A percentile compares a stretch with the other conserved stretches of the same genome.
These are phyloP conservation scores for Patiria miniata DNA, from an alignment of 35 echinoderm and acorn worm species.

Conservation along the genomic window DNA sequence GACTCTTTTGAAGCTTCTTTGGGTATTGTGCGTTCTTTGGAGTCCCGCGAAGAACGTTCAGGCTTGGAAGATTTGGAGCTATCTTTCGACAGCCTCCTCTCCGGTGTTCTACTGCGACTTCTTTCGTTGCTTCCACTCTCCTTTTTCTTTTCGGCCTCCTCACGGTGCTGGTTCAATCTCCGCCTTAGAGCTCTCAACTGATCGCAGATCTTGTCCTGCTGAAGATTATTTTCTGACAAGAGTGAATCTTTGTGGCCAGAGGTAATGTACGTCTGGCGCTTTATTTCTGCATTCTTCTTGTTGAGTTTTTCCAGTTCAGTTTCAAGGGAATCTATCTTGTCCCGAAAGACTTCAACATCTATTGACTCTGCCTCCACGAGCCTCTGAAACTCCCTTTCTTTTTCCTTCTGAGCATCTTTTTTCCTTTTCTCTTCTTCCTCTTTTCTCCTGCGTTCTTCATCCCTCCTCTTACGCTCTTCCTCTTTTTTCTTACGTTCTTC, in stretches of 20 bases:
- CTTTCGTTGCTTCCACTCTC: not conserved
- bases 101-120: not conserved
- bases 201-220: slow-evolving; percentile 77
- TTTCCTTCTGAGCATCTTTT: slow-evolving; percentile 47
- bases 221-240: slow-evolving; percentile 68
- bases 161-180: slow-evolving; percentile 6
- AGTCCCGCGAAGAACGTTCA: not conserved
- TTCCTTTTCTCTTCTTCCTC: slow-evolving; percentile 54
- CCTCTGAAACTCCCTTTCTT: slow-evolving; percentile 54
- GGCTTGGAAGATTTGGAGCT: not conserved
- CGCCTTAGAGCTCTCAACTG: slow-evolving; percentile 67
- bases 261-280: slow-evolving; percentile 74
- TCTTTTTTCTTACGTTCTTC: slow-evolving; percentile 45
- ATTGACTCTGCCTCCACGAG: slow-evolving; percentile 37
- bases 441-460: not conserved
- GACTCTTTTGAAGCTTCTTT: not conserved
- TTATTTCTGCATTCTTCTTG: slow-evolving; percentile 81
- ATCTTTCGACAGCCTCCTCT: not conserved
- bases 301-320: slow-evolving; percentile 64
- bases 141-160: not conserved
- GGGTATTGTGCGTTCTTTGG: not conserved
- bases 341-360: not conserved
- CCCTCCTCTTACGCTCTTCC: too few species aligned
- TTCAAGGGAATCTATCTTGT: slow-evolving; percentile 62
- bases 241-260: slow-evolving; percentile 87